Conservation (phyloP, 1,140 invertebrate species). For the Pemphigus obesinymphae region DNA sequence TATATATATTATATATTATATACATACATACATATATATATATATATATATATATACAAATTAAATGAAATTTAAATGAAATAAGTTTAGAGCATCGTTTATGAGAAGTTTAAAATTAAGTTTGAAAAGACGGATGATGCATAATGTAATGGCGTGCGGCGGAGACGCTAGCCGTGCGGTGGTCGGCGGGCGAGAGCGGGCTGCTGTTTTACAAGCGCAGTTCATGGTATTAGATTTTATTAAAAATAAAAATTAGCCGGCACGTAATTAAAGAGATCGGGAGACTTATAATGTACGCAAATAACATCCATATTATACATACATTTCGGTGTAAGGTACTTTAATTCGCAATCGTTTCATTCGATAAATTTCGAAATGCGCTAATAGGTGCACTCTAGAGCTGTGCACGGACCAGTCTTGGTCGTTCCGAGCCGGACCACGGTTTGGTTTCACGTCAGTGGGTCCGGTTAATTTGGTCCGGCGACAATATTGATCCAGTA, state of each 20-base stretch:
- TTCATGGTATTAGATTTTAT: constrained; percentile 36
- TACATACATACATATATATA: too few species aligned
- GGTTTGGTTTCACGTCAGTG: too few species aligned
- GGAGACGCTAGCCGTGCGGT: not conserved
- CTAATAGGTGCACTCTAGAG: too few species aligned
- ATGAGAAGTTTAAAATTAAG: constrained; percentile 42
- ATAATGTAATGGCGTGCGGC: not conserved
- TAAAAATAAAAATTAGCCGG: constrained; percentile 40
- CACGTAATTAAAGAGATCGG: constrained; percentile 24
- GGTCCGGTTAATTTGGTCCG: too few species aligned
- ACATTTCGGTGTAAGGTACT: too few species aligned
- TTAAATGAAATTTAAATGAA: constrained; percentile 42
- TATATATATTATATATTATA: too few species aligned
- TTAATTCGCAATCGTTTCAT: constrained; percentile 8
- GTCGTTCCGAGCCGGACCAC: too few species aligned
- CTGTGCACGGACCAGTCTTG: too few species aligned
- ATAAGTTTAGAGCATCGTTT: constrained; percentile 42
- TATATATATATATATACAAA: constrained; percentile 20
- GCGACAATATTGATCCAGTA: too few species aligned
- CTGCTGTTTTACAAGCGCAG: constrained; percentile 35
- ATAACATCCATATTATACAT: not conserved
- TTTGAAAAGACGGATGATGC: constrained; percentile 40
- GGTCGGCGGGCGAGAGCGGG: not conserved
- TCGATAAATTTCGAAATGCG: not conserved
- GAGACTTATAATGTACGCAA: too few species aligned